These are phyloP conservation scores for Nematostella vectensis DNA, from an alignment of 92 coral and sea anemone species.

Conservation along the genomic window DNA sequence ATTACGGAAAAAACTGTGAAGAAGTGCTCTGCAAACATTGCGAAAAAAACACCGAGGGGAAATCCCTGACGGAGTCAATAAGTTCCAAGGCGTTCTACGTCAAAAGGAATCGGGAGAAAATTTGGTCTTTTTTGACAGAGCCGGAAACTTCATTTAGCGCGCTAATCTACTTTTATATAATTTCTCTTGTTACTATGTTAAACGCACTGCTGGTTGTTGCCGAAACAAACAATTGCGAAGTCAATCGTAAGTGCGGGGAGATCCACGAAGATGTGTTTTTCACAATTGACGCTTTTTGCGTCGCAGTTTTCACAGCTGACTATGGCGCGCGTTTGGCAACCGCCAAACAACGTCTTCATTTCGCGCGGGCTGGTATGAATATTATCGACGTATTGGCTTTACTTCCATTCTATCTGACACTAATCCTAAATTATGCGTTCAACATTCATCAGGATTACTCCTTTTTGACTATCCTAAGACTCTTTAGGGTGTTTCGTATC, in stretches of 20 bases:
- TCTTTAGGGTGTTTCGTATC: conserved; percentile 38
- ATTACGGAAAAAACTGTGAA: conserved; percentile 1
- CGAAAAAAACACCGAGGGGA: not conserved
- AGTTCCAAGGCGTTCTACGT: not conserved
- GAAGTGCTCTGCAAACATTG: conserved; percentile 9
- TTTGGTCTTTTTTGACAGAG: conserved; percentile 9
- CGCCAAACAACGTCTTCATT: conserved; percentile 24
- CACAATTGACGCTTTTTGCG: conserved; percentile 33
- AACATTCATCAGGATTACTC: conserved; percentile 23
- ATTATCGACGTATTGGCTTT: conserved; percentile 40
- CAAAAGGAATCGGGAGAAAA: not conserved
- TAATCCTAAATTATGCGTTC: conserved; percentile 14
- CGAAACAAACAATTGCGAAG: conserved; percentile 25
- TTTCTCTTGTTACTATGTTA: conserved; percentile 12
- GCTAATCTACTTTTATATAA: conserved; percentile 8
- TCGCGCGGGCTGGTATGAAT: conserved; percentile 26
- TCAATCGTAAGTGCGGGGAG: conserved; percentile 25
- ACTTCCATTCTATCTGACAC: conserved; percentile 36
- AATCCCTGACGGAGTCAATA: not conserved
- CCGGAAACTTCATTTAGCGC: conserved; percentile 19
- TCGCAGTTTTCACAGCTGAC: conserved; percentile 34
- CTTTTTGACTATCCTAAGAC: conserved; percentile 33
- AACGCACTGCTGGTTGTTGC: conserved; percentile 15
- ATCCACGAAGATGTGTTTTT: conserved; percentile 15
- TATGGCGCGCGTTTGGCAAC: conserved; percentile 14